Conservation (phyloP, 2,888 invertebrate genomes). For the Sympetrum striolatum region DNA sequence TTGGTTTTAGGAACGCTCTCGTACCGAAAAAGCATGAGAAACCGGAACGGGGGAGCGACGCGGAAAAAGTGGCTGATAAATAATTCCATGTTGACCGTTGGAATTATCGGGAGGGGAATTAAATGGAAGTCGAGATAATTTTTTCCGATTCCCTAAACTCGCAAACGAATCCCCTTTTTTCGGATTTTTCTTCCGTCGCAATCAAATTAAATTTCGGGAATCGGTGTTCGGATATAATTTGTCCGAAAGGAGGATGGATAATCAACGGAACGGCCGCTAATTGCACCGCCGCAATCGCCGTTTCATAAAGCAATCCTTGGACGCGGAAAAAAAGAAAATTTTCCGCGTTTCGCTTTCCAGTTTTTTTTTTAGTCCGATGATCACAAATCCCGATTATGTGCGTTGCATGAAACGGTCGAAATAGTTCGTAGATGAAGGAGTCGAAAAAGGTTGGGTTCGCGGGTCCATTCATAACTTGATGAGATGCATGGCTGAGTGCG, state of each 20-base stretch:
- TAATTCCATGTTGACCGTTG: slow-evolving; percentile 1
- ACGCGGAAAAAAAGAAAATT: neutral
- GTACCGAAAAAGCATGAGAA: neutral
- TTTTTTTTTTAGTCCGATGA: too few relatives aligned
- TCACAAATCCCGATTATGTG: too few relatives aligned
- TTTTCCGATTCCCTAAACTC: neutral
- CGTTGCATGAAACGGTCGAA: too few relatives aligned
- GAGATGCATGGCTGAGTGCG: too few relatives aligned
- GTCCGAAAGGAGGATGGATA: neutral
- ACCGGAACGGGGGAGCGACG: neutral
- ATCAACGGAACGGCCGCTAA: neutral
- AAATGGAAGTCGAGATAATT: neutral
- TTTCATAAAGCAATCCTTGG: neutral
- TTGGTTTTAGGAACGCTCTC: neutral
- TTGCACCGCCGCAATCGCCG: neutral
- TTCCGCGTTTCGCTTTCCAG: too few relatives aligned
- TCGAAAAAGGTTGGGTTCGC: too few relatives aligned
- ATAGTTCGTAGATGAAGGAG: too few relatives aligned
- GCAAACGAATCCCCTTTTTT: neutral
- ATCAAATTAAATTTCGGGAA: neutral
- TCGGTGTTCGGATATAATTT: neutral
- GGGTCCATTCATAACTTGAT: too few relatives aligned
- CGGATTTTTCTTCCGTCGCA: neutral
- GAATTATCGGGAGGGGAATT: neutral
- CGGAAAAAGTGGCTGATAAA: slow-evolving; percentile 4